Evolutionary conservation across 2,888 invertebrate genomes (phyloP).

Genomic region (Drosophila nigricruria): DNA sequence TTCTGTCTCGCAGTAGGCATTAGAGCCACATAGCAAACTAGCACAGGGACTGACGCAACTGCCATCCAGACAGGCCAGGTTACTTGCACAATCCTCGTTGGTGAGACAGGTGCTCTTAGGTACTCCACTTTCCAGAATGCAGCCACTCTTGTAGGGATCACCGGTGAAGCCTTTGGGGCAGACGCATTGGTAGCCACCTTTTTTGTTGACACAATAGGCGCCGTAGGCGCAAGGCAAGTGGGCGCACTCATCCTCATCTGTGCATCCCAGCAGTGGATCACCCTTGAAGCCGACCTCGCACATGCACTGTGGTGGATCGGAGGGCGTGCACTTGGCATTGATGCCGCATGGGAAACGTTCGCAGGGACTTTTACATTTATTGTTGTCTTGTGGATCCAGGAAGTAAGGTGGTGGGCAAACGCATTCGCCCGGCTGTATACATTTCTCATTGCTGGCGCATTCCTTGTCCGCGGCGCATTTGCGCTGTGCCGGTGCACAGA

Average conservation of each 20-base stretch:
- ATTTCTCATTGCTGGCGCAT: conserved; percentile 94
- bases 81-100: conserved; percentile 92
- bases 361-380: conserved; percentile 96
- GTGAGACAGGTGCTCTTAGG: conserved; percentile 89
- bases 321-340: conserved; percentile 95
- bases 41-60: conserved; percentile 93
- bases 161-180: conserved; percentile 94
- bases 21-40: conserved; percentile 91
- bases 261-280: conserved; percentile 93
- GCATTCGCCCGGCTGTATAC: conserved; percentile 96
- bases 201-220: conserved; percentile 94
- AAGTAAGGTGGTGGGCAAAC: conserved; percentile 96
- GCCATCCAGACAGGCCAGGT: conserved; percentile 91
- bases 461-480: conserved; percentile 93
- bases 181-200: conserved; percentile 94
- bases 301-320: conserved; percentile 95
- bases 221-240: conserved; percentile 94
- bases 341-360: conserved; percentile 95
- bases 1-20: conserved; percentile 94
- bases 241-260: conserved; percentile 94
- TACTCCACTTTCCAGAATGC: conserved; percentile 87
- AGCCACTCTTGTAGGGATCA: conserved; percentile 94
- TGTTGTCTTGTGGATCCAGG: conserved; percentile 92
- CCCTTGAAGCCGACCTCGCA: conserved; percentile 95
- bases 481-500: conserved; percentile 93